These are phyloP conservation scores for Salvelinus sp. DNA, from an alignment of 2,113 vertebrate genomes.

Conservation along the genomic window DNA sequence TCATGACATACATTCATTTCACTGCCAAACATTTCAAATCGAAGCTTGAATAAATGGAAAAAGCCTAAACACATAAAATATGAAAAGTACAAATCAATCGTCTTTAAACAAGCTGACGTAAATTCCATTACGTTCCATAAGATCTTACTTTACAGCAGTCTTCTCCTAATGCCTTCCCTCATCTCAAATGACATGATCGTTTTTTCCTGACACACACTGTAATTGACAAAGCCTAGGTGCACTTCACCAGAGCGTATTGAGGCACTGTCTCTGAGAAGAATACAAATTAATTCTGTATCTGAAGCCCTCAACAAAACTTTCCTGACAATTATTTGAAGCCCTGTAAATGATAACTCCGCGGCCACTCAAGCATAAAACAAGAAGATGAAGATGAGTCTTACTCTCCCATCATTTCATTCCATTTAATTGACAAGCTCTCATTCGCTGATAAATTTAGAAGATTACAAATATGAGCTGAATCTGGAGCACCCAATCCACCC, in stretches of 20 bases:
- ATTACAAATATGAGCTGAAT: constrained; percentile 93
- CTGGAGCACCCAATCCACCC: constrained; percentile 87
- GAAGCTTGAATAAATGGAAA: constrained; percentile 45
- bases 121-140: constrained; percentile 67
- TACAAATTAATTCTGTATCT: constrained; percentile 84
- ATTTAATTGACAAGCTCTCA: constrained; percentile 97
- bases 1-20: constrained; percentile 21
- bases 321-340: constrained; percentile 90
- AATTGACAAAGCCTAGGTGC: constrained; percentile 73
- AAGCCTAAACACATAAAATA: constrained; percentile 29
- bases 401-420: constrained; percentile 96
- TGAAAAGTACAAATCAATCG: constrained; percentile 69
- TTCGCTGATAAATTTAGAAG: constrained; percentile 91
- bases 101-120: constrained; percentile 66
- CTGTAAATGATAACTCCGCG: constrained; percentile 90
- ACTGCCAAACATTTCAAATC: constrained; percentile 29
- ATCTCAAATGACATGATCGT: constrained; percentile 69
- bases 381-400: constrained; percentile 95
- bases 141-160: constrained; percentile 66
- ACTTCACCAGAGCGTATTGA: constrained; percentile 68
- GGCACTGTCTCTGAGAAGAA: constrained; percentile 67
- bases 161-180: constrained; percentile 61
- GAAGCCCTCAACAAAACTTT: constrained; percentile 83
- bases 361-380: constrained; percentile 93
- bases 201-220: constrained; percentile 48